Base-by-base conservation (phyloP, 2,113 vertebrate species). In the Uria lomvia region DNA sequence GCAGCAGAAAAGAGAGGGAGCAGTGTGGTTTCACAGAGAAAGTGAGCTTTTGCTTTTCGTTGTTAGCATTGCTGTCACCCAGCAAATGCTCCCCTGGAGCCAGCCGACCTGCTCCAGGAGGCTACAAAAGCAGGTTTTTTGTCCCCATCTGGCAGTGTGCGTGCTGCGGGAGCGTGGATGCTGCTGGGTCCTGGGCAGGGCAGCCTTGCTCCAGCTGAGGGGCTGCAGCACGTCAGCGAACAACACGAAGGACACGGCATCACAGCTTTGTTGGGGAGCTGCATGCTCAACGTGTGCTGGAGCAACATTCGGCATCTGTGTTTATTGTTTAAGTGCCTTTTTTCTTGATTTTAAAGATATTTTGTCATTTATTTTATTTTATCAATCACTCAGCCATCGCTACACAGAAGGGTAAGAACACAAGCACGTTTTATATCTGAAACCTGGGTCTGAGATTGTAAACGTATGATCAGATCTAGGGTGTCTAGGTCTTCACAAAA, bases 231-330 rank as follows among this genome's bases (percentile, higher is more conserved):
- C 1, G 0, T 4, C 8, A 17, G 15, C 52, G 6, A 16, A 21
- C 15, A 5, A 53, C 38, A 7, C 5, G 3, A 30, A 52, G 50
- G 42, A 22, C 1, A 0, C 1, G 3, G 14, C 10, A 1, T 15
- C 23, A 1, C 0, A 1, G 50, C 45, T 71, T 43, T 38, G 16
- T 9, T 9, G 2, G 55, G 38, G 40, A 24, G 6, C 34, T 56
- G 55, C 81, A 6, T 65, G 56, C 47, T 55, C 40, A 3, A 0
- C 0, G 8, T 34, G 58, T 42, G 53, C 79, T 73, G 77, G 32
- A 72, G 45, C 15, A 58, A 11, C 3, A 3, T 30, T 81, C 58
- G 82, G 43, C 32, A 29, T 36, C 60, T 2, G 1, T 17, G 11
- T 20, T 49, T 52, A 21, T 26, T 32, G 30, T 15, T 36, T 32